Conservation (phyloP, 2,113 vertebrate species). For the Pedionomus torquatus region DNA sequence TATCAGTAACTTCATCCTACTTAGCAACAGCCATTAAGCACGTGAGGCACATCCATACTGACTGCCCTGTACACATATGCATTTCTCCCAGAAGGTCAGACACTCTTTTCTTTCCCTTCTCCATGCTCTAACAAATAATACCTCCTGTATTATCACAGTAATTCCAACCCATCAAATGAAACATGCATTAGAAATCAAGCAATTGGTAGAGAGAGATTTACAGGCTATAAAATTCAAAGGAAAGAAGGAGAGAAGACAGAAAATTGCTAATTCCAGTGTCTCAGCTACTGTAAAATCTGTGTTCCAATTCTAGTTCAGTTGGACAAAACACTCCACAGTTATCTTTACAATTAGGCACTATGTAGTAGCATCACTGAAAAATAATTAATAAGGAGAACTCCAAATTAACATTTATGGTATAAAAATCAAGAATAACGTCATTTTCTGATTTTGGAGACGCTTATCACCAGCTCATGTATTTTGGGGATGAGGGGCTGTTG, state of each 20-base stretch:
- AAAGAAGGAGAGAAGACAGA: background rate
- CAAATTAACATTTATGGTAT: background rate
- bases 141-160: rapidly evolving
- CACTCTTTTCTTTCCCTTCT: background rate
- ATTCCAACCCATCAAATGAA: background rate
- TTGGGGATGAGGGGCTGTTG: rapidly evolving
- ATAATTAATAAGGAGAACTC: background rate
- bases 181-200: background rate
- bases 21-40: background rate
- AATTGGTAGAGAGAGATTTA: background rate
- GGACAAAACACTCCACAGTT: background rate
- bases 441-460: background rate
- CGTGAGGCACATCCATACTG: background rate
- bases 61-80: background rate
- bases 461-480: background rate
- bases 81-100: background rate
- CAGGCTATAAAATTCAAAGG: background rate
- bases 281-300: background rate
- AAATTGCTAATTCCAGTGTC: background rate
- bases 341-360: background rate
- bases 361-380: background rate
- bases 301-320: background rate
- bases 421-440: background rate
- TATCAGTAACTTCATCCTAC: background rate
- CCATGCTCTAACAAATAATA: background rate